Conservation (phyloP, 2,797 vertebrate genomes). For the Muraenolepis orangiensis region DNA sequence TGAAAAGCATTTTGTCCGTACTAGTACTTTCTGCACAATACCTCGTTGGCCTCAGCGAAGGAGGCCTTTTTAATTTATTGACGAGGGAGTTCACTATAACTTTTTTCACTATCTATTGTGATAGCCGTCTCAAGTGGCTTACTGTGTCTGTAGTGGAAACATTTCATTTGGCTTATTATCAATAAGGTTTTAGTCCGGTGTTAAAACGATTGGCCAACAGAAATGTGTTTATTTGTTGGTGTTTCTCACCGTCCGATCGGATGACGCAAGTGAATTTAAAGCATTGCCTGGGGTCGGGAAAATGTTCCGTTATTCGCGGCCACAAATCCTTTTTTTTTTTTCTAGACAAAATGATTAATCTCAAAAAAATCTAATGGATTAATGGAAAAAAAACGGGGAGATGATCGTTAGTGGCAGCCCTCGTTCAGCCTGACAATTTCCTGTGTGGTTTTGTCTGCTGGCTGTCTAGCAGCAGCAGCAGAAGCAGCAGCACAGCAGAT, state of each 20-base stretch:
- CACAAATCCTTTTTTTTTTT: background rate
- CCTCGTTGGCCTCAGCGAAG: conserved; percentile 19
- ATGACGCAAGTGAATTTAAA: background rate
- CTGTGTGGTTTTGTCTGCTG: conserved; percentile 46
- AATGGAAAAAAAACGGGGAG: background rate
- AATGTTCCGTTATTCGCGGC: background rate
- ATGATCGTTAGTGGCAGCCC: background rate
- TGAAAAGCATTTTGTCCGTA: conserved; percentile 5
- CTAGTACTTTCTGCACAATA: conserved; percentile 14
- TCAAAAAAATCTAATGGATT: background rate
- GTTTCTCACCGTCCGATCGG: background rate
- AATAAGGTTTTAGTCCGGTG: conserved; percentile 7
- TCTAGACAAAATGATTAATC: background rate
- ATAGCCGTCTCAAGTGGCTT: conserved; percentile 28
- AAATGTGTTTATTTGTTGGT: background rate
- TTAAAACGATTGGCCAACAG: background rate
- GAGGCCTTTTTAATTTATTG: background rate
- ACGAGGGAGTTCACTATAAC: background rate
- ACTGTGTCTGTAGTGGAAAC: conserved; percentile 35
- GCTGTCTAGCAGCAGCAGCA: conserved; percentile 6
- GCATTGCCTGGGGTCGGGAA: background rate
- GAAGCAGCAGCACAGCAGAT: conserved; percentile 21
- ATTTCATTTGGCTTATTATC: conserved; percentile 32
- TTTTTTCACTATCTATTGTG: conserved; percentile 13
- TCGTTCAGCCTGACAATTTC: conserved; percentile 49